phyloP scores from a whole-genome alignment of 2,888 invertebrate genomes.

The Hirudinaria manillensis region DNA sequence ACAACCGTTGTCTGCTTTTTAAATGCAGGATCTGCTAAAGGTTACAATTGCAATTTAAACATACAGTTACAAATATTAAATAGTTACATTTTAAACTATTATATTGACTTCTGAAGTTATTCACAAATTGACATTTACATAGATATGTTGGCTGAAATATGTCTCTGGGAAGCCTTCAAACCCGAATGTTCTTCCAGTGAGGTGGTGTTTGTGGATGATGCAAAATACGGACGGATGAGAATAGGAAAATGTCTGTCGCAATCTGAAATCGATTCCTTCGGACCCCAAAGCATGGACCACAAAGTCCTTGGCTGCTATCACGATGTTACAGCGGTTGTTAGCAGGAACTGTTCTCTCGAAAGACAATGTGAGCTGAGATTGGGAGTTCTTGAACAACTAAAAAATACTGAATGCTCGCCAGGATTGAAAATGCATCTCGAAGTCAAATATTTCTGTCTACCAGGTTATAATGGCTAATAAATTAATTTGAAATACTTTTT shows the following conservation, averaged over 20 bases:
- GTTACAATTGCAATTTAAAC: too few species aligned
- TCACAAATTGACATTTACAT: too few species aligned
- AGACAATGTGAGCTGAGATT: conserved; percentile 19
- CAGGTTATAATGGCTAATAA: neutral
- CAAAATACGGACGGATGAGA: conserved; percentile 27
- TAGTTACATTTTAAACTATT: too few species aligned
- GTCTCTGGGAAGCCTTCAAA: conserved; percentile 20
- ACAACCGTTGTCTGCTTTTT: too few species aligned
- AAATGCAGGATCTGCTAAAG: too few species aligned
- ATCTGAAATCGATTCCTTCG: neutral
- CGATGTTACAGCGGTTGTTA: conserved; percentile 12
- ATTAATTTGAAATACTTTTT: neutral
- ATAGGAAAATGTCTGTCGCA: conserved; percentile 27
- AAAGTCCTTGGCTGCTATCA: conserved; percentile 10
- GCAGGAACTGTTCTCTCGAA: conserved; percentile 6
- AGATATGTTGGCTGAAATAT: neutral
- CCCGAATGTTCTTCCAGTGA: neutral
- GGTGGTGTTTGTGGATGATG: conserved; percentile 22
- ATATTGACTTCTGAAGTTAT: too few species aligned
- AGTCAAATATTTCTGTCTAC: conserved; percentile 24
- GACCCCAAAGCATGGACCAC: neutral
- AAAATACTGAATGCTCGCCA: conserved; percentile 13
- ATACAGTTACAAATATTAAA: too few species aligned
- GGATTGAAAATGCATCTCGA: conserved; percentile 31
- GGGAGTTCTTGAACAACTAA: neutral